A percentile compares a stretch with the other conserved stretches of the same genome.
Conservation (phyloP, 2,113 vertebrate species). For the Colossoma macropomum region DNA sequence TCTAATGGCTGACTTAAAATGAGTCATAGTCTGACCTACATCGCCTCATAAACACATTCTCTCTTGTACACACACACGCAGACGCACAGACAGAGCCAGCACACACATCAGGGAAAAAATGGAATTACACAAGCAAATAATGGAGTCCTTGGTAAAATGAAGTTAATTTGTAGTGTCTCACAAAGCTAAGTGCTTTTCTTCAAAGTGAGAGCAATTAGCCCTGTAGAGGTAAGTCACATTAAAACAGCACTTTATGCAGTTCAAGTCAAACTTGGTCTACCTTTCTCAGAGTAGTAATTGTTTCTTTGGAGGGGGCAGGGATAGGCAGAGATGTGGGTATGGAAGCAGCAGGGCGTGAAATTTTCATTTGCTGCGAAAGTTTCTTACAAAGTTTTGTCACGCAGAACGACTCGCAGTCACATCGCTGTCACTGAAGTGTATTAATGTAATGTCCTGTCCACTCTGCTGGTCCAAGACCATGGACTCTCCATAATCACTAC, state of each 20-base stretch:
- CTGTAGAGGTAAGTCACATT: constrained; percentile 20
- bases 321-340: constrained; percentile 44
- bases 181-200: constrained; percentile 34
- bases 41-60: neutral
- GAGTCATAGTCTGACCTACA: constrained; percentile 16
- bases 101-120: constrained; percentile 15
- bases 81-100: constrained; percentile 7
- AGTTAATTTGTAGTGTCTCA: constrained; percentile 25
- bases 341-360: constrained; percentile 61
- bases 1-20: constrained; percentile 29
- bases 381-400: constrained; percentile 53
- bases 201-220: constrained; percentile 36
- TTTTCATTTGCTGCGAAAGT: constrained; percentile 61
- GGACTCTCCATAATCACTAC: neutral
- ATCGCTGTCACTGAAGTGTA: constrained; percentile 47
- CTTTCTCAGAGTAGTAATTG: constrained; percentile 51
- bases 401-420: constrained; percentile 53
- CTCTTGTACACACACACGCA: constrained; percentile 3
- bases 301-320: constrained; percentile 48
- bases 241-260: constrained; percentile 6
- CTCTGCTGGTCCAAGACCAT: neutral
- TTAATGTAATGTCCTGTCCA: constrained; percentile 50
- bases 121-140: constrained; percentile 5
- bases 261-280: constrained; percentile 23
- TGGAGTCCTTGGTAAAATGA: constrained; percentile 23